Base-by-base conservation (phyloP, 2,797 vertebrate genomes). In the Channallabes apus region DNA sequence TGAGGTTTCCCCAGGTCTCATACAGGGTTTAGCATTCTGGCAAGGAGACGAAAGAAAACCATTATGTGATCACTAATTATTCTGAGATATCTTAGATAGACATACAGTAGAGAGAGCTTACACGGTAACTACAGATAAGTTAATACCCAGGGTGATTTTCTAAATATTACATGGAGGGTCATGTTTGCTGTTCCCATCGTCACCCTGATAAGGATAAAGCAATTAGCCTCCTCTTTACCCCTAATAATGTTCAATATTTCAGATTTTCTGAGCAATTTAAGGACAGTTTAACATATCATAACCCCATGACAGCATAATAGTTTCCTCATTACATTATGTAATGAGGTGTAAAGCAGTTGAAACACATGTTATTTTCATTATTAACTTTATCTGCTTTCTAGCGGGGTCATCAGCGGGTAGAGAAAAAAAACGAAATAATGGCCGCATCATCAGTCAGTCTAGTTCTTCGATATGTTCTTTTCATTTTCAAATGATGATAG, bases 251-350 rank as follows among this genome's bases (percentile, higher is more conserved):
- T n/a, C 12, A 61, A 7, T 78, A 38, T 61, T 78, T 24, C 18
- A 38, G 56, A 24, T 78, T 38, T 78, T 38, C 12, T 35, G 18
- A 59, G 56, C 6, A 22, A 59, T 32, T 77, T 59, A 5, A 11
- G 51, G 32, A 18, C 38, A 73, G 41, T 73, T 54, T 56, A 96
- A 95, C 95, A 95, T 94, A 95, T 94, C 91, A 95, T 94, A 95
- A 94, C 93, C 92, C 91, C 91, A 92, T 93, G 88, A 90, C 92
- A 88, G 89, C 93, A 92, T 94, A 93, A 95, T 93, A 92, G 90
- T 93, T 95, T 94, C 94, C 94, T 94, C 91, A 91, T 94, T 95
- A 92, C 89, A 89, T 94, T 95, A 94, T 93, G 92, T 93, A 94
- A 93, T 90, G 90, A 89, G 90, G 93, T 92, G 92, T 94, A 92